A percentile compares a stretch with the other conserved stretches of the same genome.
These are phyloP conservation scores for Gryllus longicercus DNA, from an alignment of 2,888 invertebrate species.

Conservation along the genomic window DNA sequence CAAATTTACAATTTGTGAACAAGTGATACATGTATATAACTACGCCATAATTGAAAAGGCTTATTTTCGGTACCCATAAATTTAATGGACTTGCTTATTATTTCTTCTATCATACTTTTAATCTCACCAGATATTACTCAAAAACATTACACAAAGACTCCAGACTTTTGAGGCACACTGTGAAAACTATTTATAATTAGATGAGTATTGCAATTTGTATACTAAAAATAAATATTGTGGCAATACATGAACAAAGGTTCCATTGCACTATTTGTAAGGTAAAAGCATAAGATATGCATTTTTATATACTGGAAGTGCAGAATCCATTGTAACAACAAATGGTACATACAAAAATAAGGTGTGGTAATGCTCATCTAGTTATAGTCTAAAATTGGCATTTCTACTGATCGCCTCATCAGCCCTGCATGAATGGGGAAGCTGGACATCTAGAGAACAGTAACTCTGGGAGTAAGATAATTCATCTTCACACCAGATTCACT, in stretches of 20 bases:
- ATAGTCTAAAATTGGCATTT: constrained; percentile 17
- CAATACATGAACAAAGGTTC: constrained; percentile 17
- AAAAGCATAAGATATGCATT: neutral
- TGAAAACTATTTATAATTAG: constrained; percentile 17
- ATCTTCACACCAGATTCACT: constrained; percentile 51
- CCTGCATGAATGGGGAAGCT: neutral
- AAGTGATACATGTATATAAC: neutral
- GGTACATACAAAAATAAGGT: constrained; percentile 17
- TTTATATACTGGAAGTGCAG: neutral
- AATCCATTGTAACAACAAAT: constrained; percentile 10
- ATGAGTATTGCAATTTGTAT: constrained; percentile 11
- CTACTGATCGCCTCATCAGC: neutral
- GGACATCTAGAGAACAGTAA: neutral
- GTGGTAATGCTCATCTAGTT: constrained; percentile 17
- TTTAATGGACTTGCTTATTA: neutral
- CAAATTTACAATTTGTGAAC: neutral
- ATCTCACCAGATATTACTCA: neutral
- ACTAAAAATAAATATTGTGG: neutral
- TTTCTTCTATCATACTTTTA: neutral
- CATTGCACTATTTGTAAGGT: neutral
- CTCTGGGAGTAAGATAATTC: neutral
- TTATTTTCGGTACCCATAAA: neutral
- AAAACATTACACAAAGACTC: constrained; percentile 11
- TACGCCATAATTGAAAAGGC: neutral
- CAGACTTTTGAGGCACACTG: constrained; percentile 8